Evolutionary conservation across 2,113 vertebrate species (phyloP), one percentile per base, ranked within the genome.

Genomic region (Marmota flaviventris): DNA sequence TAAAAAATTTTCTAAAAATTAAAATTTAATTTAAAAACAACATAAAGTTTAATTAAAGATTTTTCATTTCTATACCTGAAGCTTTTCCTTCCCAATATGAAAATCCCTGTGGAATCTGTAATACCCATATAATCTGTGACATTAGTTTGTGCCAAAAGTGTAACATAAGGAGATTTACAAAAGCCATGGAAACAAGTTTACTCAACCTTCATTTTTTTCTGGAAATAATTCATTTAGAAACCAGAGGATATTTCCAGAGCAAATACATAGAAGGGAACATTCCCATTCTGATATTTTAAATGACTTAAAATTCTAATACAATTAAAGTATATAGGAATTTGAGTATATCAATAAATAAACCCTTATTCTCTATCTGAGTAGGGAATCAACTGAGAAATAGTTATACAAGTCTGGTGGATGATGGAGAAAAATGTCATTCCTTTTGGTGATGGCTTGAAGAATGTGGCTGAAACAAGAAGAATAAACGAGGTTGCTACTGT

Each of bases 271-370:
- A 78, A 94, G 14, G 77, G 24, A 86, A 84, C 61, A 22, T 53
- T 89, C 17, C 16, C 58, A 91, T 82, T 95, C 93, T 89, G n/a
- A 70, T 91, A 97, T 34, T n/a, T 76, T 69, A 87, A 61, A 86
- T 73, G 78, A 89, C 78, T 91, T 70, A 82, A 86, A 56, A 77
- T 83, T 69, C 10, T 45, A 39, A 86, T 34, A 65, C 18, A 85
- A 53, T 22, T 93, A 32, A 34, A 61, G 48, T 89, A 2, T 32
- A 56, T 75, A 65, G 25, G 7, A 79, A 61, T 48, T 48, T 96
- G n/a, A 91, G 39, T 42, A 85, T 39, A 58, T 13, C 83, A 88
- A 65, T 56, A 87, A 88, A 77, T 72, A 79, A 3, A 69, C 20
- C 0, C 1, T 61, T 45, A 42, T 75, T 89, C 58, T 97, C 51